Evolutionary conservation across 1,140 invertebrate genomes (phyloP).

Genomic region (Drosophila obscura): DNA sequence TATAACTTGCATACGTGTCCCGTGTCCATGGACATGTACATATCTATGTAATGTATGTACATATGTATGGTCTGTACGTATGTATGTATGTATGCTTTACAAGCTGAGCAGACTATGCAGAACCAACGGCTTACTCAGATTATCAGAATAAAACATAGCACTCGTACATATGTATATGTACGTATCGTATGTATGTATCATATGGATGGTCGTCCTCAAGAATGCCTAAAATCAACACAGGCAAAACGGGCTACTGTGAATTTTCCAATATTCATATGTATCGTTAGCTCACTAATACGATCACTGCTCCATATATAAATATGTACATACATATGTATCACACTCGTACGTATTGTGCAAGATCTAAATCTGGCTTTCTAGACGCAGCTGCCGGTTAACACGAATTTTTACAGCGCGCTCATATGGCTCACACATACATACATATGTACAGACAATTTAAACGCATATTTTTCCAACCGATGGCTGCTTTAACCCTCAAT

Average conservation of each 20-base stretch:
- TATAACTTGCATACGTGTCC: slow-evolving; percentile 58
- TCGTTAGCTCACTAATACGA: too few species aligned
- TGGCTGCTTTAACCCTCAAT: slow-evolving; percentile 44
- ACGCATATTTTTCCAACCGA: slow-evolving; percentile 14
- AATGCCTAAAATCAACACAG: too few species aligned
- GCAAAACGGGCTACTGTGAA: too few species aligned
- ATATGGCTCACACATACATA: slow-evolving; percentile 10
- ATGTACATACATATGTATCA: neutral
- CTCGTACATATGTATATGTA: too few species aligned
- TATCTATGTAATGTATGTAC: slow-evolving; percentile 4
- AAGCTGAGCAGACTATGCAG: slow-evolving; percentile 19
- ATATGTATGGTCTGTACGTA: slow-evolving; percentile 9
- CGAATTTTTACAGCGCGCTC: too few species aligned
- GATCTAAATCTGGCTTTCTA: slow-evolving; percentile 53
- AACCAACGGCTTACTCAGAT: too few species aligned
- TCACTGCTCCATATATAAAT: too few species aligned
- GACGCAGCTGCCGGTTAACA: slow-evolving; percentile 5
- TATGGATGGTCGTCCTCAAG: too few species aligned
- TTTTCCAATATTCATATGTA: too few species aligned
- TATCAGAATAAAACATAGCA: too few species aligned
- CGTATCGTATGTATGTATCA: too few species aligned
- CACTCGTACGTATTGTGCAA: slow-evolving; percentile 36
- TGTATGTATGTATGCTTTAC: slow-evolving; percentile 18
- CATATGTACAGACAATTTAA: slow-evolving; percentile 4
- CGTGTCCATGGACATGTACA: slow-evolving; percentile 41